Evolutionary conservation across 2,888 invertebrate genomes (phyloP), one percentile per base, ranked within the genome.

Genomic region (Pimpla rufipes): DNA sequence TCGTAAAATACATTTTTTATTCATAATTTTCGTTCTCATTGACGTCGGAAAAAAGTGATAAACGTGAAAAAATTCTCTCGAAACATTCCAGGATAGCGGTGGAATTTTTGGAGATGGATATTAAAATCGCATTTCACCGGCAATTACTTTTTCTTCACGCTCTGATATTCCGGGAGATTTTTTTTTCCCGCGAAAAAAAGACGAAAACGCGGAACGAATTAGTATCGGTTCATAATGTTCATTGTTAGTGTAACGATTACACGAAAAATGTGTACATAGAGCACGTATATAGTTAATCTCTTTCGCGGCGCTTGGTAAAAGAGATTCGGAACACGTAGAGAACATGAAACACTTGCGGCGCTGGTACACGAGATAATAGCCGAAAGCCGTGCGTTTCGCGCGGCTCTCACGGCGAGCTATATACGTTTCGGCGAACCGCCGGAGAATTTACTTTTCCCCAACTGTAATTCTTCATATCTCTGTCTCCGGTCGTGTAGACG

Each of bases 281-380:
- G n/a, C n/a, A n/a, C n/a, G n/a, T 67, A 62, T 78, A 50, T 78
- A 78, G 35, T 64, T 42, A 23, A 40, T 18, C 2, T 83, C 57
- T 59, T 79, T 52, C 71, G n/a, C 18, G n/a, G 13, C 57, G 40
- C 55, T 21, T 47, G 37, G 62, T 16, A 50, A 75, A 84, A 79
- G 75, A 66, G 75, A 81, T 81, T 84, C 79, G 75, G 79, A 79
- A 84, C 81, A 81, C 79, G 81, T 79, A 79, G 57, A 78, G 81
- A 77, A 79, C 84, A 74, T 75, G 84, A 84, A 84, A 81, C 70
- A 81, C 79, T 83, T 77, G 79, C 77, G 81, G 77, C 62, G 73
- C 59, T 64, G 52, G 10, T 11, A 71, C 81, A 81, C 42, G 81
- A 76, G 81, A 79, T 84, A 78, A 84, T 84, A 76, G 81, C 81